Conservation (phyloP, 2,888 invertebrate species). For the Pseudococcus longispinus region DNA sequence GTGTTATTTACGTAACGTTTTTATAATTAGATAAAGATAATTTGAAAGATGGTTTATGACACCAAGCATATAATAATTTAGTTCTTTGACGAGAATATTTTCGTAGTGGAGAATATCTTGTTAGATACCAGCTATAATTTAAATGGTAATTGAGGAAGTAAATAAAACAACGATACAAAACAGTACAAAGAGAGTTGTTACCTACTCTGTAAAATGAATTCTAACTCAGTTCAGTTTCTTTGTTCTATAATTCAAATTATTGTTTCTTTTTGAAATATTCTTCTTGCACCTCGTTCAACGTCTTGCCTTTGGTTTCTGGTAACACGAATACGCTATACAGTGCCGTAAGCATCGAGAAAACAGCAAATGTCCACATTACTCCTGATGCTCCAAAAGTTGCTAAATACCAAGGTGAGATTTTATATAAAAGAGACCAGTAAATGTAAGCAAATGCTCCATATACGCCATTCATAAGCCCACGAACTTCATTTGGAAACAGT, state of each 20-base stretch:
- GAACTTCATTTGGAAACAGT: constrained; percentile 40
- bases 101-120: background rate
- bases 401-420: constrained; percentile 24
- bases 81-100: background rate
- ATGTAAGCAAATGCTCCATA: background rate
- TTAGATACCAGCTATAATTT: background rate
- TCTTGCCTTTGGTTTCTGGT: constrained; percentile 44
- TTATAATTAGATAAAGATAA: constrained; percentile 6
- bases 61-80: background rate
- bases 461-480: constrained; percentile 46
- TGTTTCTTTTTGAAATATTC: constrained; percentile 27
- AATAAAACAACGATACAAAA: background rate
- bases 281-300: constrained; percentile 37
- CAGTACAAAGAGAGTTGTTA: background rate
- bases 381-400: background rate
- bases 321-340: background rate
- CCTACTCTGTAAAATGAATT: background rate
- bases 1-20: constrained; percentile 9
- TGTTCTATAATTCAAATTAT: background rate
- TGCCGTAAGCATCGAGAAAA: background rate
- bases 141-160: background rate
- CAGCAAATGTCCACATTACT: background rate
- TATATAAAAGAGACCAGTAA: background rate
- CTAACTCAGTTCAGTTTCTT: background rate
- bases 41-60: background rate